Evolutionary conservation across 2,888 invertebrate genomes (phyloP).

Genomic region (Hirtodrosophila histrioides): DNA sequence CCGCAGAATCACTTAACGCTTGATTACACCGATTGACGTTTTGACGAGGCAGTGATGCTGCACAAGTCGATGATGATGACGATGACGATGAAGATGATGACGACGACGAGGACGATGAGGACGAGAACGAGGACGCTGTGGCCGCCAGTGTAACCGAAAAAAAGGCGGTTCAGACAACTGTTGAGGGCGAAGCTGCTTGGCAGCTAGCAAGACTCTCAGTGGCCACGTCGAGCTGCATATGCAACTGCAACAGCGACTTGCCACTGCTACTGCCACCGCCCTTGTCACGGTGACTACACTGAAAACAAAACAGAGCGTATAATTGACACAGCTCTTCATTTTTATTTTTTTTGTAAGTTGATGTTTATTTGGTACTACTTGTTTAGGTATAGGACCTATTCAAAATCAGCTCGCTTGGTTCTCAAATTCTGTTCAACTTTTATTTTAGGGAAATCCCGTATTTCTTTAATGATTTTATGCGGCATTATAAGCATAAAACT

Average conservation of each 20-base stretch:
- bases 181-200: constrained; percentile 36
- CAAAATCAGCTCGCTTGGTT: no score
- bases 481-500: no score
- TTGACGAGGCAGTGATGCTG: constrained; percentile 78
- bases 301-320: no score
- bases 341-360: no score
- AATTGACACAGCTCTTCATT: no score
- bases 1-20: constrained; percentile 82
- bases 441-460: no score
- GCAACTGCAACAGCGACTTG: constrained; percentile 12
- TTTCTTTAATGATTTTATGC: no score
- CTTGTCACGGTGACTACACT: neutral
- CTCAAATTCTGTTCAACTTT: no score
- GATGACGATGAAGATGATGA: constrained; percentile 46
- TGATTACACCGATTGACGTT: constrained; percentile 82
- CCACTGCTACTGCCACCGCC: constrained; percentile 4
- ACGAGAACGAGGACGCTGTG: constrained; percentile 14
- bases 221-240: constrained; percentile 1
- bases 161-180: constrained; percentile 46
- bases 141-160: constrained; percentile 22
- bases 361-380: no score
- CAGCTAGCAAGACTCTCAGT: neutral
- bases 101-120: constrained; percentile 14
- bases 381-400: no score
- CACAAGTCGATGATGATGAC: constrained; percentile 70